Evolutionary conservation across 2,113 vertebrate genomes (phyloP), one percentile per base, ranked within the genome.

Genomic region (Taurulus bubalis): DNA sequence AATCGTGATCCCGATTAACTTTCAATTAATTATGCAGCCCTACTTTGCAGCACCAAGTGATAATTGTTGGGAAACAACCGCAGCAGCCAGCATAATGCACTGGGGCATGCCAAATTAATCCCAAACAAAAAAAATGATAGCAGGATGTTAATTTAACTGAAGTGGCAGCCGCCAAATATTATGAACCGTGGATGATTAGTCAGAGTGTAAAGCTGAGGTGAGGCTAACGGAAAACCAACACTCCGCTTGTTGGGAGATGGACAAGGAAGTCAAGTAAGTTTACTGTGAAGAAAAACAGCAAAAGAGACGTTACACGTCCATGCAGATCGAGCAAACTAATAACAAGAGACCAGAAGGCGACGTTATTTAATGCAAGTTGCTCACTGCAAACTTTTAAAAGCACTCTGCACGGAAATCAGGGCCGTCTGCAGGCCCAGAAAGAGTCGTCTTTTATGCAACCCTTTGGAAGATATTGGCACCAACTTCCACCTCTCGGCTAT

Each of bases 81-180:
- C 65, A 42, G 73, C 60, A 81, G 51, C 68, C 55, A 30, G 18
- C 45, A 77, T 53, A 45, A 67, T 24, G n/a, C 40, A 51, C 20
- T 20, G 56, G 28, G 16, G 22, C 30, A 65, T 16, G 51, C 6
- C 18, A 36, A 75, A 76, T 79, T 2, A 62, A 72, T 51, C 55
- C 70, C 74, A 74, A 82, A 71, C 30, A 67, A 65, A 78, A 78
- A 60, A 11, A 3, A 9, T 79, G 60, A 49, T 72, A 55, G 55
- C 4, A 12, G 45, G 65, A 32, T 71, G 59, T 51, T 71, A 63
- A 73, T 84, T 75, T 32, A 53, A 68, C 24, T 38, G 36, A n/a
- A 24, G 26, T 62, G 51, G 62, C 36, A 70, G 40, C 49, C 40
- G 70, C 30, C 45, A 77, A 74, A 80, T 34, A 75, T 71, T 16